phyloP scores from a whole-genome alignment of 2,888 invertebrate species.

The Ophion ellenae region DNA sequence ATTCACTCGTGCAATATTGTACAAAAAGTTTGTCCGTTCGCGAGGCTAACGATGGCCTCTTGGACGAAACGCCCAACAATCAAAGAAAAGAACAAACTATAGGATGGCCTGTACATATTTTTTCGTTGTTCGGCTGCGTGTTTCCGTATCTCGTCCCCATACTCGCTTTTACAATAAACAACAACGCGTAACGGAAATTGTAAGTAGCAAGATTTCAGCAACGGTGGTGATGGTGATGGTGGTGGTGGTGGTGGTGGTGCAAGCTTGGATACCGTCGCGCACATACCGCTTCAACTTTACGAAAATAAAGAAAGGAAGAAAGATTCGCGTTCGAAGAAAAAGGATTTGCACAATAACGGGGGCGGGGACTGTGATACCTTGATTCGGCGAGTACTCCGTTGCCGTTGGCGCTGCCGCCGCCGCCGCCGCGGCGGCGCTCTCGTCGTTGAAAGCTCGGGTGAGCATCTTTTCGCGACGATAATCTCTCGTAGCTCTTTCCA shows the following conservation, averaged over 20 bases:
- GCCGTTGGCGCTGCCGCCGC: neutral
- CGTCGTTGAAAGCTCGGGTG: slow-evolving; percentile 56
- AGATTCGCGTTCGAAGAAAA: neutral
- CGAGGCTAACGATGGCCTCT: slow-evolving; percentile 38
- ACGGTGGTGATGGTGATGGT: slow-evolving; percentile 29
- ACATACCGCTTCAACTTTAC: slow-evolving; percentile 45
- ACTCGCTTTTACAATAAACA: neutral
- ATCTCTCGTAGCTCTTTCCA: slow-evolving; percentile 84
- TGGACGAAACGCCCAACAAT: slow-evolving; percentile 8
- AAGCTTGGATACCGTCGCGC: slow-evolving; percentile 35
- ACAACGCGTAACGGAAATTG: neutral
- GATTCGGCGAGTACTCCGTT: slow-evolving; percentile 47
- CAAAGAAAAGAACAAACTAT: slow-evolving; percentile 12
- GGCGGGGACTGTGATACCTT: slow-evolving; percentile 20
- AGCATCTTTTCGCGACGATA: slow-evolving; percentile 83
- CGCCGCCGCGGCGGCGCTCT: slow-evolving; percentile 7
- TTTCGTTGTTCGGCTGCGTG: neutral
- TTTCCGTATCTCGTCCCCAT: neutral
- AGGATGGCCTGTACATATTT: slow-evolving; percentile 48
- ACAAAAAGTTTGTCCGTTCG: slow-evolving; percentile 73
- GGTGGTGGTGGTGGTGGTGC: neutral
- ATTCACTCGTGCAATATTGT: slow-evolving; percentile 70
- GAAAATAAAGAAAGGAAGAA: slow-evolving; percentile 1
- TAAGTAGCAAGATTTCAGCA: slow-evolving; percentile 40
- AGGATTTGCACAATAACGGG: neutral